Evolutionary conservation across 2,888 invertebrate genomes (phyloP), one percentile per base, ranked within the genome.

Genomic region (Ecdyonurus torrentis): DNA sequence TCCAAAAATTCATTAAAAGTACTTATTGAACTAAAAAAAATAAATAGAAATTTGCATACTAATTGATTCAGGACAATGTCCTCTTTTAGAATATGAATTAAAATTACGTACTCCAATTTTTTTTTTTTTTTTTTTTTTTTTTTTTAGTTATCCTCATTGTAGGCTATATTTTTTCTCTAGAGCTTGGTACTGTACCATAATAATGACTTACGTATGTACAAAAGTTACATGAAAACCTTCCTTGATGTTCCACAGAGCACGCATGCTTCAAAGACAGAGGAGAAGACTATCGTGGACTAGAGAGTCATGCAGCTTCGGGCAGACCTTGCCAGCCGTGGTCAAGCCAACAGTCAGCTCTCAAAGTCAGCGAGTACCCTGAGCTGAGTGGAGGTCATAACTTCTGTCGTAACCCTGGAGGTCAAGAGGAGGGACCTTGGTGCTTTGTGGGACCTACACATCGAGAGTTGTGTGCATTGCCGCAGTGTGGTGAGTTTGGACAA

Each of bases 181-280:
- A n/a, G n/a, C n/a, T n/a, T n/a, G n/a, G n/a, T n/a, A n/a, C n/a
- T n/a, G n/a, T n/a, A n/a, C n/a, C n/a, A n/a, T n/a, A n/a, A n/a
- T n/a, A n/a, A n/a, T n/a, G n/a, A n/a, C n/a, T n/a, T n/a, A n/a
- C n/a, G n/a, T n/a, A n/a, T n/a, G n/a, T n/a, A n/a, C n/a, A n/a
- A n/a, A n/a, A n/a, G n/a, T n/a, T n/a, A n/a, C n/a, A n/a, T n/a
- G n/a, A n/a, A n/a, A n/a, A n/a, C n/a, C n/a, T n/a, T n/a, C n/a
- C n/a, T n/a, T n/a, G n/a, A n/a, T n/a, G n/a, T 37, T 15, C 37
- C 37, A 37, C 37, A 55, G 55, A 55, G 55, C 55, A 55, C n/a
- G 83, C 83, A 66, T 98, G 98, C 74, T 97, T 86, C 73, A 89
- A 89, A 84, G 91, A 91, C 70, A 85, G 83, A 70, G 96, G 95